These are phyloP conservation scores for Podarcis lilfordi DNA, from an alignment of 2,797 vertebrate species.

Conservation along the genomic window DNA sequence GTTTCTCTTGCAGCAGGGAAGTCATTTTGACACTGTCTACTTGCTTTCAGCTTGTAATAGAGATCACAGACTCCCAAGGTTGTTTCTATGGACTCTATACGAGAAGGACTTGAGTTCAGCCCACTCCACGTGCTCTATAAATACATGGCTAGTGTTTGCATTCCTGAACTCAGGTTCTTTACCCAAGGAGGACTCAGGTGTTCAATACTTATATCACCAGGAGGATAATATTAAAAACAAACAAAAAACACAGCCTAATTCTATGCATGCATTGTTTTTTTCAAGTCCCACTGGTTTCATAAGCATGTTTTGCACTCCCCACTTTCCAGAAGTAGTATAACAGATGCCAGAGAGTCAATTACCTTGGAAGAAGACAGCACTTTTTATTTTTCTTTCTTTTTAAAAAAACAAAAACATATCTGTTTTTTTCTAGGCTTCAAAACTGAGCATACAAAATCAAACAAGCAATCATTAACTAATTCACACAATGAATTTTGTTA, in stretches of 20 bases:
- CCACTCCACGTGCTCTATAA: neutral
- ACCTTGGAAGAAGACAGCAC: neutral
- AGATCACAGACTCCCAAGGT: neutral
- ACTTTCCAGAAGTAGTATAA: neutral
- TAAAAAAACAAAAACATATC: no score
- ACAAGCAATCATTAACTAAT: neutral
- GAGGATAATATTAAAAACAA: neutral
- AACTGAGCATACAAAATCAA: no score
- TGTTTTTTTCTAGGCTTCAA: neutral
- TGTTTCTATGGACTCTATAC: neutral
- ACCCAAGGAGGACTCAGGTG: neutral
- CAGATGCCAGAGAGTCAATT: neutral
- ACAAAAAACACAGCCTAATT: neutral
- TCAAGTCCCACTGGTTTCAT: neutral
- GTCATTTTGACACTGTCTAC: constrained; percentile 9
- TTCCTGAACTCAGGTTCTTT: constrained; percentile 6
- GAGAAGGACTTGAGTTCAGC: neutral
- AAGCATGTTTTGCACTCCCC: neutral
- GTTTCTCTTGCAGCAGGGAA: constrained; percentile 48
- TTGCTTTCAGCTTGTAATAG: neutral
- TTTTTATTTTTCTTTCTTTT: no score
- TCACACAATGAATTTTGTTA: neutral
- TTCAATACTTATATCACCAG: neutral
- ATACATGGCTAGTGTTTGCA: neutral
- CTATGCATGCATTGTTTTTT: neutral